Percentiles rank a stretch among this genome's conserved stretches.
These are phyloP conservation scores for Thunnus thynnus DNA, from an alignment of 2,113 vertebrate genomes.

Conservation along the genomic window DNA sequence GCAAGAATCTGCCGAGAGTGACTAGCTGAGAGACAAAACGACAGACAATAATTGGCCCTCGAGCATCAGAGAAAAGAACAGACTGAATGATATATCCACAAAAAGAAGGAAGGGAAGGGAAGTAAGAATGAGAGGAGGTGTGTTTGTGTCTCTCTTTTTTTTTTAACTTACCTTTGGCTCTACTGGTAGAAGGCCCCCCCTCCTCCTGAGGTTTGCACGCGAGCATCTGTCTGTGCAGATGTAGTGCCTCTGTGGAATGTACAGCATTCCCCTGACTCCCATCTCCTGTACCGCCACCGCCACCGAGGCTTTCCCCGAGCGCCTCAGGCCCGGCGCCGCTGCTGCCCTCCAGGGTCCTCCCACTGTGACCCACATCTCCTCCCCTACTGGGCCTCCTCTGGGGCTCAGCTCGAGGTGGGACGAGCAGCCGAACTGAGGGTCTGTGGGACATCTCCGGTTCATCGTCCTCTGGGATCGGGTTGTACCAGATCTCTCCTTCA, in stretches of 20 bases:
- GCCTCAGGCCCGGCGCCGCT: conserved; percentile 53
- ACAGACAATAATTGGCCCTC: conserved; percentile 28
- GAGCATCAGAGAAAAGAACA: conserved; percentile 1
- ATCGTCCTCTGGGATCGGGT: conserved; percentile 97
- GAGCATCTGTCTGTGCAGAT: conserved; percentile 84
- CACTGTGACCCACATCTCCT: conserved; percentile 65
- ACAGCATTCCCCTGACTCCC: conserved; percentile 64
- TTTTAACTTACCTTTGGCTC: conserved; percentile 84
- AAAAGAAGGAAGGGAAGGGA: conserved; percentile 10
- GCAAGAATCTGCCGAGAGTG: conserved; percentile 32
- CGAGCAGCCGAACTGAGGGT: conserved; percentile 62
- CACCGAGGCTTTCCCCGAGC: conserved; percentile 33
- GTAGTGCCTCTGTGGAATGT: conserved; percentile 81
- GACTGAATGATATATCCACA: conserved; percentile 2
- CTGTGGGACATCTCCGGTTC: conserved; percentile 71
- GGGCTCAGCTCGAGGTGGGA: conserved; percentile 47
- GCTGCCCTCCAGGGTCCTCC: conserved; percentile 31
- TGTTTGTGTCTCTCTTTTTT: conserved; percentile 19
- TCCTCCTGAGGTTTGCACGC: conserved; percentile 86
- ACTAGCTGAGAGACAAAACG: conserved; percentile 28
- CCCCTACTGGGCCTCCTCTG: conserved; percentile 73
- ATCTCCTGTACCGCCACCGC: conserved; percentile 56
- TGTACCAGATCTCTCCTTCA: conserved; percentile 99
- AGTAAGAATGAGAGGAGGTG: conserved; percentile 8
- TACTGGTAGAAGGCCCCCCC: conserved; percentile 72